Evolutionary conservation across 2,797 vertebrate genomes (phyloP), one percentile per base, ranked within the genome.

Genomic region (Mycteria americana): DNA sequence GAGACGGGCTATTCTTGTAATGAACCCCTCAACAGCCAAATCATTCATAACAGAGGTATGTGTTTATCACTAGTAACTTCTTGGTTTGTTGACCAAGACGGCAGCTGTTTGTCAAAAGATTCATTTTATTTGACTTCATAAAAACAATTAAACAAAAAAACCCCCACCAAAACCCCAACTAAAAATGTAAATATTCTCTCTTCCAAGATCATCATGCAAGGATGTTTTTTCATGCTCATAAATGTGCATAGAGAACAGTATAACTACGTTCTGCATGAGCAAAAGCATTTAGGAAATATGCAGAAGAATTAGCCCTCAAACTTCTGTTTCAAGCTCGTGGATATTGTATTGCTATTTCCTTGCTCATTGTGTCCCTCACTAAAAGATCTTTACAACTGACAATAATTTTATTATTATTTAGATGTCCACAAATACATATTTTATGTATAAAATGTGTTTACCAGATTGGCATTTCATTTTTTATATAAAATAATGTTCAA

Each of bases 11-110:
- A 98, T 99, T 92, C 98, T 99, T 63, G 98, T 99, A 92, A 99
- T 99, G 99, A 99, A 99, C 93, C 99, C 99, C 18, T 98, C 98
- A 4, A 99, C 99, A 13, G 99, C 99, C 97, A 99, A 99, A 92
- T 99, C 99, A 30, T 99, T 99, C 94, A 99, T 99, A 95, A 98
- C 99, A 10, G 99, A 99, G 99, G 99, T 99, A 98, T 70, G 98
- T 92, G 14, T 65, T 79, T 56, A 53, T 54, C 64, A 57, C 43
- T 43, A 13, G 37, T 85, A 14, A 18, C 35, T 41, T 62, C 67
- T 70, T 59, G 6, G 56, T 70, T 64, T 69, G 13, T 35, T 83
- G 39, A 54, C 24, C 30, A 46, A 50, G 23, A 56, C 11, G 70
- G 7, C 46, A 79, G 19, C 0, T 7, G 4, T 78, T 54, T 67